Evolutionary conservation across 2,797 vertebrate species (phyloP).

Genomic region (Simalia tracyae): DNA sequence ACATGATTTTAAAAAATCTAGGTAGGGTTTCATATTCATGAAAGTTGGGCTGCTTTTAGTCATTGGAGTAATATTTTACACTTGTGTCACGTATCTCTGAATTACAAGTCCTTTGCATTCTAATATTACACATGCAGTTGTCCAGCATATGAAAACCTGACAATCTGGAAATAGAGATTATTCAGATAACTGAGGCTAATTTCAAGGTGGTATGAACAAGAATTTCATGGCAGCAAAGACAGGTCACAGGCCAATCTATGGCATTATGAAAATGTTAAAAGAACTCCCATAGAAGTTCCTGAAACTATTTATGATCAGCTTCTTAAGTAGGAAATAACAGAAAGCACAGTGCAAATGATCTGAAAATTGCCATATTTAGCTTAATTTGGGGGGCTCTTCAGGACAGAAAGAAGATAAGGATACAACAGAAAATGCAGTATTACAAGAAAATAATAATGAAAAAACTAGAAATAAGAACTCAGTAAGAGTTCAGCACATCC

Average conservation of each 20-base stretch:
- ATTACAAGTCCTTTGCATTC: not conserved
- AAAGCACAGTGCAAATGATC: not conserved
- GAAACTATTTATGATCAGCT: not conserved
- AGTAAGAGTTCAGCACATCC: not conserved
- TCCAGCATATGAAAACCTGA: not conserved
- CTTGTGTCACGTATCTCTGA: not conserved
- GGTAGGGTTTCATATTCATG: not conserved
- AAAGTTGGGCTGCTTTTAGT: not conserved
- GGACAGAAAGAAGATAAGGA: not conserved
- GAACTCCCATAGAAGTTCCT: not conserved
- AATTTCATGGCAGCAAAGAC: not conserved
- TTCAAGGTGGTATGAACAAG: not conserved
- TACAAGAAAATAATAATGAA: not conserved
- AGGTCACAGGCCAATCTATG: not conserved
- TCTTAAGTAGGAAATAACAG: not conserved
- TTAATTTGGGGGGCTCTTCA: not conserved
- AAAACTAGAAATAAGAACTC: not conserved
- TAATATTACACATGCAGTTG: not conserved
- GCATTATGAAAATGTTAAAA: not conserved
- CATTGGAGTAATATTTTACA: not conserved
- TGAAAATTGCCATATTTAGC: not conserved
- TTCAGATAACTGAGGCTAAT: not conserved
- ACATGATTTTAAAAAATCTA: not conserved
- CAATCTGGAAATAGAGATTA: not conserved
- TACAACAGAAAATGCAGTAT: not conserved